A percentile compares a stretch with the other conserved stretches of the same genome.
These are phyloP conservation scores for Scartelaos histophorus DNA, from an alignment of 2,113 vertebrate genomes.

Conservation along the genomic window DNA sequence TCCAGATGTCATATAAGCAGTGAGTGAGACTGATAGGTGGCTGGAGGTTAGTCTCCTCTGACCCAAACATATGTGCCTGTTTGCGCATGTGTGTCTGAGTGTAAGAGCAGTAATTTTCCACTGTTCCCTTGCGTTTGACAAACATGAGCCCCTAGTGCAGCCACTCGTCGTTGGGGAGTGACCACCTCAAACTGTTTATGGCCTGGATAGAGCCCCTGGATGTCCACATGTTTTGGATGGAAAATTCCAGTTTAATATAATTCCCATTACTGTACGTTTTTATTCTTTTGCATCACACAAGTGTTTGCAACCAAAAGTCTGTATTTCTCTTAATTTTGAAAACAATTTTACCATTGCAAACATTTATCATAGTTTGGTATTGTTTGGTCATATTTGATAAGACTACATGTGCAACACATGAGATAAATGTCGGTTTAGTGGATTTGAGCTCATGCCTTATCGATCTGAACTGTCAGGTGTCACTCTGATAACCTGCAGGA, in stretches of 20 bases:
- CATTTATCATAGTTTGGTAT: no score
- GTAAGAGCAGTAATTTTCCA: conserved; percentile 81
- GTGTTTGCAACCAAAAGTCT: conserved; percentile 3
- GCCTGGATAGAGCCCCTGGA: conserved; percentile 67
- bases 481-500: conserved; percentile 28
- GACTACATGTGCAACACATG: background rate
- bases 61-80: conserved; percentile 40
- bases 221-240: conserved; percentile 68
- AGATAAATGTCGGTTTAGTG: conserved; percentile 14
- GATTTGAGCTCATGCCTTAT: conserved; percentile 17
- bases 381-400: no score
- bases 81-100: conserved; percentile 55
- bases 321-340: conserved; percentile 24
- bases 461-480: conserved; percentile 25
- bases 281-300: background rate
- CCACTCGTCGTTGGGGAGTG: conserved; percentile 57
- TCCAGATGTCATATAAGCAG: conserved; percentile 66
- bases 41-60: conserved; percentile 51
- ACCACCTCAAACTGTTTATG: conserved; percentile 68
- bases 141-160: conserved; percentile 68
- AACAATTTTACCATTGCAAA: conserved; percentile 15
- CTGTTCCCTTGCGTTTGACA: conserved; percentile 71
- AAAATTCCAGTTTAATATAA: conserved; percentile 78
- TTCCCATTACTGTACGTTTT: conserved; percentile 31
- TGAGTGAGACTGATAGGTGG: conserved; percentile 69